Conservation (phyloP, 2,797 vertebrate species). For the Rhinella marina region DNA sequence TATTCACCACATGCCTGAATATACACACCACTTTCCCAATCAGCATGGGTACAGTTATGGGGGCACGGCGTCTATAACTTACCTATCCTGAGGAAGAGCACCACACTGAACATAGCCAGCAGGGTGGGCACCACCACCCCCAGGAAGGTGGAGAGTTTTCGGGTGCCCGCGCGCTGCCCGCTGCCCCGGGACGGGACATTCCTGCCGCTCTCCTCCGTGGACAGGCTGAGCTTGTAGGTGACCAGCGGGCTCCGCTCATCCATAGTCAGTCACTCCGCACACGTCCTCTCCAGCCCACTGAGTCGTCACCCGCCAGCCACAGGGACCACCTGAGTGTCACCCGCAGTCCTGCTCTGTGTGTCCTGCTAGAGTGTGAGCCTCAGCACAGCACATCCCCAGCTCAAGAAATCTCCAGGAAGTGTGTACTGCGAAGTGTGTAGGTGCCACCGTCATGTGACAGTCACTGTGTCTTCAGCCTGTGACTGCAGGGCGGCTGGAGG, state of each 20-base stretch:
- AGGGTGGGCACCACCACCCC: conserved; percentile 89
- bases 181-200: conserved; percentile 52
- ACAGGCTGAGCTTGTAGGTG: conserved; percentile 80
- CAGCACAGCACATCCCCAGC: not conserved
- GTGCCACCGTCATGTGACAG: not conserved
- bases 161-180: conserved; percentile 60
- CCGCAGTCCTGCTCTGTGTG: not conserved
- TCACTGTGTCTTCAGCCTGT: not conserved
- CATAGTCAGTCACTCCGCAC: conserved; percentile 65
- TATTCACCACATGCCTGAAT: too few species aligned
- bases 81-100: conserved; percentile 89
- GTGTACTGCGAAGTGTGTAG: too few species aligned
- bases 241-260: conserved; percentile 84
- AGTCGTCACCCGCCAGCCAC: too few species aligned
- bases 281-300: not conserved
- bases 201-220: conserved; percentile 64
- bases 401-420: conserved; percentile 4
- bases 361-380: too few species aligned
- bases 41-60: too few species aligned
- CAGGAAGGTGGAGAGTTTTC: conserved; percentile 86
- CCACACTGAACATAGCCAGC: conserved; percentile 94
- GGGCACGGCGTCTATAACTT: conserved; percentile 65
- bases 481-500: too few species aligned
- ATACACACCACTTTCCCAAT: too few species aligned
- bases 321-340: not conserved